Percentiles rank a stretch among this genome's conserved stretches.
phyloP scores from a whole-genome alignment of 2,888 invertebrate genomes.

The Rhagonycha fulva region DNA sequence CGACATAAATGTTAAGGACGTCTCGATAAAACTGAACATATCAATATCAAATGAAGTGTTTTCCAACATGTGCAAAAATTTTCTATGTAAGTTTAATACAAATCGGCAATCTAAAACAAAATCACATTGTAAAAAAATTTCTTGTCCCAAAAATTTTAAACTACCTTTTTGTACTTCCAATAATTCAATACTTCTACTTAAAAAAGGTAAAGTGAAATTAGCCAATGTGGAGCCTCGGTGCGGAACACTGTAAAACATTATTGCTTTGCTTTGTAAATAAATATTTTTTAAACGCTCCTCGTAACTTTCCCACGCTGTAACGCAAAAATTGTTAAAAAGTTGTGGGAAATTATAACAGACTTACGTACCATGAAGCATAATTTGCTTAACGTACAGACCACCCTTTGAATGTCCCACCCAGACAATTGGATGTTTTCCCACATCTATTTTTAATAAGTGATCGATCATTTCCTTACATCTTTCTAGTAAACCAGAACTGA shows the following conservation, averaged over 20 bases:
- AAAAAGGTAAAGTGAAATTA: conserved; percentile 71
- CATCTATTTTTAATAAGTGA: conserved; percentile 67
- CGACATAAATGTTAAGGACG: conserved; percentile 74
- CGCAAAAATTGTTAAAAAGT: background rate
- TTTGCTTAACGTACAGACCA: conserved; percentile 83
- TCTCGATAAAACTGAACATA: conserved; percentile 80
- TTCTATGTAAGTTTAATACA: conserved; percentile 68
- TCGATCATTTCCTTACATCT: conserved; percentile 75
- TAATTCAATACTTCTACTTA: conserved; percentile 78
- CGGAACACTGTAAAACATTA: conserved; percentile 87
- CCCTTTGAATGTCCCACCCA: conserved; percentile 91
- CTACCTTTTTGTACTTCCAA: conserved; percentile 78
- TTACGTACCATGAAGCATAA: conserved; percentile 68
- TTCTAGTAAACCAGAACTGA: conserved; percentile 66
- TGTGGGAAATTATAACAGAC: background rate
- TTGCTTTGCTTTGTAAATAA: conserved; percentile 64
- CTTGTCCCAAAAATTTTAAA: conserved; percentile 22
- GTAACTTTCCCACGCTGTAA: conserved; percentile 58
- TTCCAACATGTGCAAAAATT: conserved; percentile 63
- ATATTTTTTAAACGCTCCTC: conserved; percentile 53
- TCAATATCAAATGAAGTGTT: conserved; percentile 58
- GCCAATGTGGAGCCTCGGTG: conserved; percentile 83
- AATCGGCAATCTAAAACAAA: conserved; percentile 66
- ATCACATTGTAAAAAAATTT: background rate
- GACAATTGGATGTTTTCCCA: conserved; percentile 74